These are phyloP conservation scores for Hydrotaea diabolus DNA, from an alignment of 2,888 invertebrate genomes.

Conservation along the genomic window DNA sequence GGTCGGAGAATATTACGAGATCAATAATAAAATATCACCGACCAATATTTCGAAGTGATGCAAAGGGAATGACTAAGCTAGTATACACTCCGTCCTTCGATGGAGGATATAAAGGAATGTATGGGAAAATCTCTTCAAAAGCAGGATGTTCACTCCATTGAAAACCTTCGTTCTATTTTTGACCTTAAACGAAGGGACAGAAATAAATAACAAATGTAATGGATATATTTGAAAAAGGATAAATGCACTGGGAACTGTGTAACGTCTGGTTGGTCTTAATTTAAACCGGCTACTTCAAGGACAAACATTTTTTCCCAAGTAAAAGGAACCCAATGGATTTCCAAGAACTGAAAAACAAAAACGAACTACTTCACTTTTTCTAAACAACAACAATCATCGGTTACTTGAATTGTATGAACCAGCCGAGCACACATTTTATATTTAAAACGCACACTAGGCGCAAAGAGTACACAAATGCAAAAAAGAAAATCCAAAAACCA, in stretches of 20 bases:
- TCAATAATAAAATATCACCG: too few relatives aligned
- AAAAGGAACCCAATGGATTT: not conserved
- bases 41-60: too few relatives aligned
- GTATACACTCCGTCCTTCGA: too few relatives aligned
- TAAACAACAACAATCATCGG: constrained; percentile 6
- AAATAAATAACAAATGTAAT: constrained; percentile 10
- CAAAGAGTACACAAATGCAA: constrained; percentile 10
- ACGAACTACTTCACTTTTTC: not conserved
- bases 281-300: constrained; percentile 60
- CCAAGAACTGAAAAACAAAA: constrained; percentile 10
- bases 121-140: not conserved
- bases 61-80: too few relatives aligned
- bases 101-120: not conserved
- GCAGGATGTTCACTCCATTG: not conserved
- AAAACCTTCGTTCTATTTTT: not conserved
- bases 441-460: not conserved
- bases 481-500: not conserved
- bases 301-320: constrained; percentile 44
- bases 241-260: not conserved
- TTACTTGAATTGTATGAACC: constrained; percentile 11
- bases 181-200: not conserved
- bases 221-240: constrained; percentile 31
- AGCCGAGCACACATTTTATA: not conserved
- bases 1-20: too few relatives aligned
- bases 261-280: not conserved